phyloP scores from a whole-genome alignment of 2,888 invertebrate genomes.

The Gymnosoma rotundatum region DNA sequence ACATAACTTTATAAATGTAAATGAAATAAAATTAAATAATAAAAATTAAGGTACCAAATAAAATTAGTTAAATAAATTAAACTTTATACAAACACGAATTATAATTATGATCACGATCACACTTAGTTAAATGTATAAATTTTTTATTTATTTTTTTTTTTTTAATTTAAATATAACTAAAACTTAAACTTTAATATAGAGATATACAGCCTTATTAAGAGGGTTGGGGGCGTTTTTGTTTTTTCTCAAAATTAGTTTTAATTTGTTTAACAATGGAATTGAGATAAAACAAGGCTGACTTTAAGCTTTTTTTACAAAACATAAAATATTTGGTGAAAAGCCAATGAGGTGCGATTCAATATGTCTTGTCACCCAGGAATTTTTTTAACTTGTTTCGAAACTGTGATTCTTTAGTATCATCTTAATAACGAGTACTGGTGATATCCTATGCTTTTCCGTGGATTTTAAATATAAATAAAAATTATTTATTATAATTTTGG shows the following conservation, averaged over 20 bases:
- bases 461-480: no score
- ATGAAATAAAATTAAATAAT: conserved; percentile 54
- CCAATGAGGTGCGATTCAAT: not conserved
- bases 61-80: conserved; percentile 61
- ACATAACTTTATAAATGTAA: conserved; percentile 37
- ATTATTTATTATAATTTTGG: no score
- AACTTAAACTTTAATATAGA: conserved; percentile 31
- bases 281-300: no score
- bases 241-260: no score
- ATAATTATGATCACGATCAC: conserved; percentile 69
- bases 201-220: no score
- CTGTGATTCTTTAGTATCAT: no score
- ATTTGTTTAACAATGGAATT: no score
- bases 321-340: conserved; percentile 62
- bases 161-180: conserved; percentile 26
- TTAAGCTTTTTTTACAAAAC: conserved; percentile 24
- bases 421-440: no score
- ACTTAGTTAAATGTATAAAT: conserved; percentile 42
- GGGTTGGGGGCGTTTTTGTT: not conserved
- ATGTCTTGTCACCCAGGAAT: not conserved
- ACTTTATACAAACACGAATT: conserved; percentile 48
- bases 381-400: not conserved
- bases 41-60: conserved; percentile 62
- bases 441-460: no score
- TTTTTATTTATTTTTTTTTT: conserved; percentile 16